Evolutionary conservation across 2,888 invertebrate species (phyloP).

Genomic region (Dynastes maya): DNA sequence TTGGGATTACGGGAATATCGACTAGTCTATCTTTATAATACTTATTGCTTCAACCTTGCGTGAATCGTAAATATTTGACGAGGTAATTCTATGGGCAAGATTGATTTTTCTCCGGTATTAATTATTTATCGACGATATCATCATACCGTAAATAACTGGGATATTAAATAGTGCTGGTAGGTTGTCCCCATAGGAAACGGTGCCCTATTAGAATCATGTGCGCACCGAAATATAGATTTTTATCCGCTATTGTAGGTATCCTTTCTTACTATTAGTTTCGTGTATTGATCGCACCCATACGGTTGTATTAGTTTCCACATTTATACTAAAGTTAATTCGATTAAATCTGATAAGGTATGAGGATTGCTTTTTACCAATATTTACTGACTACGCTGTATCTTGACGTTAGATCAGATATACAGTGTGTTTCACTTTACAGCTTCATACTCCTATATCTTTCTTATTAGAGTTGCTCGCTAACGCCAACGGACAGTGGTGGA

Average conservation of each 20-base stretch:
- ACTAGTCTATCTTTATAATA: slow-evolving; percentile 19
- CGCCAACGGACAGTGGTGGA: too few relatives aligned
- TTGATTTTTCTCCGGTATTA: slow-evolving; percentile 40
- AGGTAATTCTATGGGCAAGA: slow-evolving; percentile 29
- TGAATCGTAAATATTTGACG: slow-evolving; percentile 42
- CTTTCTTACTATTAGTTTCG: slow-evolving; percentile 19
- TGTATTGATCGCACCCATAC: slow-evolving; percentile 5
- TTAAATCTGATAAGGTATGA: not conserved
- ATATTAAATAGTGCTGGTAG: slow-evolving; percentile 11
- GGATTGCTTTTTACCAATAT: too few relatives aligned
- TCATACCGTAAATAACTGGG: slow-evolving; percentile 2
- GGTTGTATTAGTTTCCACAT: not conserved
- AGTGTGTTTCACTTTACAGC: too few relatives aligned
- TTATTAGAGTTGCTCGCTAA: too few relatives aligned
- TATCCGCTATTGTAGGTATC: not conserved
- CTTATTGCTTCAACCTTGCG: slow-evolving; percentile 43
- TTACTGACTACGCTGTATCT: too few relatives aligned
- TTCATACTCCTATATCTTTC: too few relatives aligned
- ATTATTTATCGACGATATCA: slow-evolving; percentile 42
- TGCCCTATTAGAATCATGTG: slow-evolving; percentile 22
- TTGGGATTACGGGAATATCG: slow-evolving; percentile 42
- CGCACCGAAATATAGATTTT: slow-evolving; percentile 29
- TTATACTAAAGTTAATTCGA: not conserved
- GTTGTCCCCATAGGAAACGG: not conserved
- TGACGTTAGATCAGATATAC: too few relatives aligned